A percentile compares a stretch with the other conserved stretches of the same genome.
Conservation (phyloP, 2,113 vertebrate species). For the Ictidomys tridecemlineatus region DNA sequence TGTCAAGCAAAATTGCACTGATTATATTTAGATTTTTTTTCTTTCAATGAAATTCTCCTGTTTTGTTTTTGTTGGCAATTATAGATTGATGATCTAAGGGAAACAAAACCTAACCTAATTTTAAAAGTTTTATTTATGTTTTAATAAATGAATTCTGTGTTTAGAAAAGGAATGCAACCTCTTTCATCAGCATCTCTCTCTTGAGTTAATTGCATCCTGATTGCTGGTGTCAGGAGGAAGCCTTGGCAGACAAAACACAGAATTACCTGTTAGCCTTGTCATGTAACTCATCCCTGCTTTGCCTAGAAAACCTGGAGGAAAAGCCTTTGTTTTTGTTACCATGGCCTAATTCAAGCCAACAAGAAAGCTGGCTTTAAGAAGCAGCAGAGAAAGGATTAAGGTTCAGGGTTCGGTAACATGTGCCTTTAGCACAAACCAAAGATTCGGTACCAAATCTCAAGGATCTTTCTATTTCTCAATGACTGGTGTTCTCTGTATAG, state of each 20-base stretch:
- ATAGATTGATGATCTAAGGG: conserved; percentile 17
- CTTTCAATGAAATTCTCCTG: not conserved
- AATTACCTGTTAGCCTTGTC: conserved; percentile 81
- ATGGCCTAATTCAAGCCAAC: conserved; percentile 68
- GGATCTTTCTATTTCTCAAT: conserved; percentile 44
- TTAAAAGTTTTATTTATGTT: conserved; percentile 7
- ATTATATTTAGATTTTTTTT: conserved; percentile 15
- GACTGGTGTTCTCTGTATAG: not conserved
- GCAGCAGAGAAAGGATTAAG: conserved; percentile 82
- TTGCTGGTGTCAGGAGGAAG: conserved; percentile 68
- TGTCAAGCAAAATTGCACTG: not conserved
- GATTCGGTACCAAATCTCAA: not conserved
- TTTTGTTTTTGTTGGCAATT: conserved; percentile 29
- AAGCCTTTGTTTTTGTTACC: conserved; percentile 83
- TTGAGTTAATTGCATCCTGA: conserved; percentile 28
- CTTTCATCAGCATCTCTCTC: not conserved
- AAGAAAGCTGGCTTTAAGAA: conserved; percentile 68
- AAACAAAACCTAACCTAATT: conserved; percentile 30
- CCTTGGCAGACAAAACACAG: conserved; percentile 83
- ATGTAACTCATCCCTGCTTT: conserved; percentile 33
- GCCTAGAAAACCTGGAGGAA: conserved; percentile 40
- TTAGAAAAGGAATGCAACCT: conserved; percentile 45
- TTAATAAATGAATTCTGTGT: conserved; percentile 47
- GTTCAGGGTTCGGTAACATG: conserved; percentile 78
- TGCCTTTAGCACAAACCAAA: conserved; percentile 69